Evolutionary conservation across 2,888 invertebrate species (phyloP).

Genomic region (Tuberolachnus salignus): DNA sequence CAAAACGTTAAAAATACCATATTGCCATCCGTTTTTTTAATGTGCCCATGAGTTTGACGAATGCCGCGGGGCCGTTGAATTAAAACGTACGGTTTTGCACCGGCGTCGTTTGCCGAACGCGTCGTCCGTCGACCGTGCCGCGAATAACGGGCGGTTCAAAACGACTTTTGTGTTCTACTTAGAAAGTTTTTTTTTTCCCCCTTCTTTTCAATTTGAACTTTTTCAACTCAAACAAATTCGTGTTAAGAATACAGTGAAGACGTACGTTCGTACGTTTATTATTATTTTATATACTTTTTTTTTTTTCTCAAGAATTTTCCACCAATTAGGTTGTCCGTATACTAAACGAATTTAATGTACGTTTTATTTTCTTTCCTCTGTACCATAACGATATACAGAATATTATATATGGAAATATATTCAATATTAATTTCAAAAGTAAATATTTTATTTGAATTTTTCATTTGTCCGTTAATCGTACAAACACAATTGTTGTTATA

Average conservation of each 20-base stretch:
- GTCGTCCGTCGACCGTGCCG: too few species aligned
- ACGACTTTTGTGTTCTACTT: background rate
- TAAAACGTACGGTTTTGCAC: background rate
- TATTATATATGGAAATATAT: too few species aligned
- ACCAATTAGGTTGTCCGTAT: background rate
- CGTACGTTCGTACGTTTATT: too few species aligned
- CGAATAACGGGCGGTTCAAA: background rate
- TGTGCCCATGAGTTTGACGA: background rate
- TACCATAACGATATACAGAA: too few species aligned
- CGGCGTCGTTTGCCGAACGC: background rate
- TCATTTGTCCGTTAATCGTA: too few species aligned
- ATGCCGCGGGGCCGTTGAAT: background rate
- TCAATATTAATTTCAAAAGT: too few species aligned
- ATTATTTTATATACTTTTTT: too few species aligned
- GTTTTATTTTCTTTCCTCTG: too few species aligned
- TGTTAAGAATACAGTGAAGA: background rate
- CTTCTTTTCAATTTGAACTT: background rate
- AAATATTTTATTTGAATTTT: background rate
- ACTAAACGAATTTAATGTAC: background rate
- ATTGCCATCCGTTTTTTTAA: background rate
- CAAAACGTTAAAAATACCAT: background rate
- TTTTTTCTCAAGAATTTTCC: too few species aligned
- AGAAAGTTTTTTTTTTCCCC: background rate
- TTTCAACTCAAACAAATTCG: background rate
- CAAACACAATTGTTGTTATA: too few species aligned